Percentiles rank a stretch among this genome's conserved stretches.
Conservation (phyloP, 2,888 invertebrate genomes). For the Beris chalybata region DNA sequence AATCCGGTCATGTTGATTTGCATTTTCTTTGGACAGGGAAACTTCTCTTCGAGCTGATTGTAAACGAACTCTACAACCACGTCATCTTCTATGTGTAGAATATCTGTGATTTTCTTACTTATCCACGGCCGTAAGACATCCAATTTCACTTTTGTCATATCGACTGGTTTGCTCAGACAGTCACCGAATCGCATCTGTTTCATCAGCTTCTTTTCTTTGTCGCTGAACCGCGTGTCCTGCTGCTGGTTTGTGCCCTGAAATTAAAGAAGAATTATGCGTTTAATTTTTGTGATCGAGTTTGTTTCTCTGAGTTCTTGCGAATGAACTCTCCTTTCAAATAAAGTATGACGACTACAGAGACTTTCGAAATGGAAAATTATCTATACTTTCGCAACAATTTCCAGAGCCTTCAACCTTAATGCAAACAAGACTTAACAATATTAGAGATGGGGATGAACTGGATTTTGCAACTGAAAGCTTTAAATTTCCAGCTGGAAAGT, state of each 20-base stretch:
- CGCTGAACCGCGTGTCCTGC: conserved; percentile 98
- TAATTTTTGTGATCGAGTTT: neutral
- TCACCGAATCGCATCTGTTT: conserved; percentile 99
- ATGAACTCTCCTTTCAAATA: neutral
- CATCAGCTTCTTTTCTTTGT: conserved; percentile 98
- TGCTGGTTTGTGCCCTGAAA: conserved; percentile 94
- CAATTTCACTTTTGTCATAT: conserved; percentile 97
- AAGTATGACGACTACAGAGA: neutral
- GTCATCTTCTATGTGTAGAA: conserved; percentile 97
- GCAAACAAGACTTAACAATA: too few species aligned
- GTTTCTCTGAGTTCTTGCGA: neutral
- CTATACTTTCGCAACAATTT: neutral
- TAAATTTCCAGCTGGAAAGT: too few species aligned
- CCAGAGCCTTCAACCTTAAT: neutral
- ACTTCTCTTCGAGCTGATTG: conserved; percentile 96
- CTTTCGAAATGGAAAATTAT: neutral
- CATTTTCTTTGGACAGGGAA: conserved; percentile 97
- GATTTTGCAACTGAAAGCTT: too few species aligned
- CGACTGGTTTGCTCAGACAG: conserved; percentile 91
- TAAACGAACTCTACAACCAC: conserved; percentile 98
- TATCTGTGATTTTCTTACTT: conserved; percentile 92
- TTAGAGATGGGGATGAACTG: too few species aligned
- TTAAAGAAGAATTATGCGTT: conserved; percentile 26
- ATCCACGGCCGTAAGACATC: conserved; percentile 99
- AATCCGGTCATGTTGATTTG: conserved; percentile 99